Evolutionary conservation across 2,797 vertebrate species (phyloP), one percentile per base, ranked within the genome.

Genomic region (Cynodonichthys magdalenae): DNA sequence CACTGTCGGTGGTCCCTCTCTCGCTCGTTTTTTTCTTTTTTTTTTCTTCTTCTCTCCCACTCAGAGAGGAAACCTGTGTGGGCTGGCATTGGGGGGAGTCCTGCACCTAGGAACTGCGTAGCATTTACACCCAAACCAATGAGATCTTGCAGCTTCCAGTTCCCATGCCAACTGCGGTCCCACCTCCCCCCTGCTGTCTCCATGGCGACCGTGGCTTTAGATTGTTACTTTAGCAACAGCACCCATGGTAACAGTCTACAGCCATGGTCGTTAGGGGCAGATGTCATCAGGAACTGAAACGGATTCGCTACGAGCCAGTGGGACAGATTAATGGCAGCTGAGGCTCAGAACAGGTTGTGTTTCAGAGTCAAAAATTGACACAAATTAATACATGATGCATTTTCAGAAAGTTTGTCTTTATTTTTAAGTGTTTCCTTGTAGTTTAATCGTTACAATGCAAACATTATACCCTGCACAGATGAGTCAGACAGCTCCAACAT

Each of bases 201-300:
- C 95, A 95, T 95, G 96, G 95, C 90, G 89, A 98, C 96, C 96
- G 96, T 98, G 96, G 96, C 96, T 96, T 97, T 98, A 95, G 96
- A 98, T 97, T 97, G 96, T 98, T 98, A 98, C 96, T 98, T 93
- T 96, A 95, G 94, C 91, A 93, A 88, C 89, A 87, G 91, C 92
- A 93, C 83, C 24, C 92, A 91, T 92, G 95, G 96, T 98, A 98
- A 98, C 96, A 98, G 96, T 98, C 96, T 98, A 98, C 96, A 98
- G 96, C 97, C 97, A 98, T 97, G 97, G 97, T 97, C 96, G 96
- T 93, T 94, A 94, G 93, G 95, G 94, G 90, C 93, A 92, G 94
- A 73, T 76, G 79, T 79, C 88, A 69, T 66, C 83, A 46, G 69
- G 59, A 78, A 69, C 15, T 15, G 44, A 51, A 3, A 19, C 4